These are phyloP conservation scores for Hyperopisus bebe DNA, from an alignment of 2,113 vertebrate genomes.

Conservation along the genomic window DNA sequence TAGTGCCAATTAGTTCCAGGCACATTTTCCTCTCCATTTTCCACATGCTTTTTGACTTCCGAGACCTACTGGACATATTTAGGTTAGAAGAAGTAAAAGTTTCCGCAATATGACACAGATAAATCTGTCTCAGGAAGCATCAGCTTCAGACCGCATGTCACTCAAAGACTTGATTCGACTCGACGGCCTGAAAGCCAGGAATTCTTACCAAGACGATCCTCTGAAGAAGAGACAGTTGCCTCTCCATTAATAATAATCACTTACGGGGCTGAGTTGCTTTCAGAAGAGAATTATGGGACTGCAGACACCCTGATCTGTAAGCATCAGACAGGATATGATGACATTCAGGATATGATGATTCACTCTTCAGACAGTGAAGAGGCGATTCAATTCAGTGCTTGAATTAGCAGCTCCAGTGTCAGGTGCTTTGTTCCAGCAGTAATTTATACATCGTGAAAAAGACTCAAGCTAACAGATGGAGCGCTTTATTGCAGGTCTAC, in stretches of 20 bases:
- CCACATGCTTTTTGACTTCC: slow-evolving; percentile 8
- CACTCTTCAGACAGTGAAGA: not conserved
- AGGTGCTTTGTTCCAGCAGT: not conserved
- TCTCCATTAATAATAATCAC: not conserved
- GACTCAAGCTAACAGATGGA: not conserved
- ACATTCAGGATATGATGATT: too few species aligned
- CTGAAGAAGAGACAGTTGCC: not conserved
- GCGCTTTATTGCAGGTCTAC: not conserved
- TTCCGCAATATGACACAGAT: not conserved
- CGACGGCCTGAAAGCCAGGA: not conserved
- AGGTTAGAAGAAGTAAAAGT: not conserved
- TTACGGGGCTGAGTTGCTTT: not conserved
- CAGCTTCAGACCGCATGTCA: not conserved
- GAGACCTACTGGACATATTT: slow-evolving; percentile 17
- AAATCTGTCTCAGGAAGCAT: not conserved
- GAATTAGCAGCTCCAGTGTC: not conserved
- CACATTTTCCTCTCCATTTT: not conserved
- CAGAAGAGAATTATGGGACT: not conserved
- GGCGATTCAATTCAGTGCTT: not conserved
- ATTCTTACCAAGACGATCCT: not conserved
- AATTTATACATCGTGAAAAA: not conserved
- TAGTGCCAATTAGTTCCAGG: not conserved
- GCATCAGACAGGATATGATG: not conserved
- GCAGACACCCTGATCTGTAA: not conserved
- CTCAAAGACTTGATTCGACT: not conserved